A percentile compares a stretch with the other conserved stretches of the same genome.
phyloP scores from a whole-genome alignment of 2,113 vertebrate genomes.

The Lucifuga dentata region DNA sequence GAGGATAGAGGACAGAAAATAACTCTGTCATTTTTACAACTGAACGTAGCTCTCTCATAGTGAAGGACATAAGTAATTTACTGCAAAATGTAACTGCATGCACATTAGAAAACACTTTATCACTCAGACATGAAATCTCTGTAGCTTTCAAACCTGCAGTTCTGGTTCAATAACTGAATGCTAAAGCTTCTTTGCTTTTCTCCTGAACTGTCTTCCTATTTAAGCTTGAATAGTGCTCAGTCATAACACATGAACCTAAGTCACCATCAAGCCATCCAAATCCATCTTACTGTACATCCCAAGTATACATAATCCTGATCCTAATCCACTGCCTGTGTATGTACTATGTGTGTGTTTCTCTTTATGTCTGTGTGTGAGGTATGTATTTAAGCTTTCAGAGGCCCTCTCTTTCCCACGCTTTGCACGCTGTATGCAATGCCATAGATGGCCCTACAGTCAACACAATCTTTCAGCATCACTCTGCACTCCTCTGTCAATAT shows the following conservation, averaged over 20 bases:
- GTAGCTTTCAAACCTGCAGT: constrained; percentile 29
- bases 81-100: constrained; percentile 4
- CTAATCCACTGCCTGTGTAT: constrained; percentile 65
- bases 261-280: constrained; percentile 51
- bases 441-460: constrained; percentile 55
- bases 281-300: constrained; percentile 55
- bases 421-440: constrained; percentile 44
- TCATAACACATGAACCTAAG: constrained; percentile 26
- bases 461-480: constrained; percentile 63
- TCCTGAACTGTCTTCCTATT: constrained; percentile 31
- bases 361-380: constrained; percentile 31
- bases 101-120: constrained; percentile 7
- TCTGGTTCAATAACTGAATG: constrained; percentile 44
- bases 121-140: constrained; percentile 36
- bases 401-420: constrained; percentile 64
- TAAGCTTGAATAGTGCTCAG: constrained; percentile 26
- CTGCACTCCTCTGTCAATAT: constrained; percentile 59
- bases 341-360: constrained; percentile 8
- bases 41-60: not conserved
- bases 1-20: not conserved
- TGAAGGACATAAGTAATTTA: constrained; percentile 5
- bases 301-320: constrained; percentile 69
- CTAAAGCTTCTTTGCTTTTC: constrained; percentile 44
- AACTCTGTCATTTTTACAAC: not conserved
- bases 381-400: constrained; percentile 64